Evolutionary conservation across 2,888 invertebrate species (phyloP).

Genomic region (Pomacea canaliculata): DNA sequence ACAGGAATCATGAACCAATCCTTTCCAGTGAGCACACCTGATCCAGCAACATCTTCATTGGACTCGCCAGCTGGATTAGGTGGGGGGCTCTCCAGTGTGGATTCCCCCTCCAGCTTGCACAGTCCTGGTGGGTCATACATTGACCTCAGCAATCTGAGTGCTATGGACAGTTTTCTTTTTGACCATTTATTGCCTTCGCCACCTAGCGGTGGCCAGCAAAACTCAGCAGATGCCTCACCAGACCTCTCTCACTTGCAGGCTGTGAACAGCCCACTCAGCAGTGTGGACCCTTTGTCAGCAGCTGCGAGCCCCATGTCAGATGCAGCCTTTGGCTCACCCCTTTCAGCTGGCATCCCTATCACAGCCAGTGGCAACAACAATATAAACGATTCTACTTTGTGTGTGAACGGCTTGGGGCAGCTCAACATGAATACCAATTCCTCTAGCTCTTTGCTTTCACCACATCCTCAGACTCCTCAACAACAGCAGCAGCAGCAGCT

Average conservation of each 20-base stretch:
- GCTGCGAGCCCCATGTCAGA: slow-evolving; percentile 15
- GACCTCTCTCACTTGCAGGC: slow-evolving; percentile 28
- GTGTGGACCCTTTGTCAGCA: slow-evolving; percentile 22
- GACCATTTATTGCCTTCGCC: slow-evolving; percentile 17
- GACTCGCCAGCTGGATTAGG: not conserved
- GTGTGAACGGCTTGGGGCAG: not conserved
- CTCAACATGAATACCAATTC: not conserved
- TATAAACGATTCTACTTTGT: not conserved
- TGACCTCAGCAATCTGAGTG: slow-evolving; percentile 18
- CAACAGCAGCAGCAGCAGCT: not conserved
- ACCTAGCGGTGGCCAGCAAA: slow-evolving; percentile 3
- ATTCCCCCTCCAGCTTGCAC: slow-evolving; percentile 22
- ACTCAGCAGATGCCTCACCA: slow-evolving; percentile 9
- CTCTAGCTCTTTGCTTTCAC: not conserved
- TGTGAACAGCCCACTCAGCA: slow-evolving; percentile 20
- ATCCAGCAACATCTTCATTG: not conserved
- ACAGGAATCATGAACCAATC: slow-evolving; percentile 5
- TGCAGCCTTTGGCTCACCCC: slow-evolving; percentile 18
- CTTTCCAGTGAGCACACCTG: not conserved
- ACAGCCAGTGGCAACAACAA: slow-evolving; percentile 25
- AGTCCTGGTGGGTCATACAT: slow-evolving; percentile 19
- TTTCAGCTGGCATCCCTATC: slow-evolving; percentile 39
- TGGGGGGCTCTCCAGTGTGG: not conserved
- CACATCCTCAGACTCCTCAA: not conserved
- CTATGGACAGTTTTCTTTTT: slow-evolving; percentile 24